These are phyloP conservation scores for Atlantisia rogersi DNA, from an alignment of 2,113 vertebrate species.

Conservation along the genomic window DNA sequence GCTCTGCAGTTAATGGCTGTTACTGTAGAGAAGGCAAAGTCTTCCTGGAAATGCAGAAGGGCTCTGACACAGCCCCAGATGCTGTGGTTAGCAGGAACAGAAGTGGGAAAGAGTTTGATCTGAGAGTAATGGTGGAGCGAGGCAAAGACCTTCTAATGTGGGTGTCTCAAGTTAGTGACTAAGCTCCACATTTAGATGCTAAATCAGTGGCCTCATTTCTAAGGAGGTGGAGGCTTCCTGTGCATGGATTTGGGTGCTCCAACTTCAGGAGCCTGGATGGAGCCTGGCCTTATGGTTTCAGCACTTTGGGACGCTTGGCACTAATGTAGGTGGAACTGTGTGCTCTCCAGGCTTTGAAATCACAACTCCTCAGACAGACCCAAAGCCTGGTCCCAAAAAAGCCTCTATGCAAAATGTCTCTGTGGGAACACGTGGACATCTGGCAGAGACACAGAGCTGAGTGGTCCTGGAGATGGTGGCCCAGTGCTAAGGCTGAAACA, in stretches of 20 bases:
- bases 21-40: constrained; percentile 47
- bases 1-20: constrained; percentile 24
- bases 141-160: constrained; percentile 53
- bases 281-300: neutral
- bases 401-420: neutral
- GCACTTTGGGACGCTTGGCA: neutral
- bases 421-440: accelerated
- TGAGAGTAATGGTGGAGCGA: constrained; percentile 34
- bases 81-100: constrained; percentile 64
- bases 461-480: neutral
- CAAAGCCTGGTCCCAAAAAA: constrained; percentile 4
- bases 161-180: constrained; percentile 50
- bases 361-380: neutral
- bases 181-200: constrained; percentile 58
- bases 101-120: constrained; percentile 60
- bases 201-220: constrained; percentile 59
- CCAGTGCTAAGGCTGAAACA: neutral
- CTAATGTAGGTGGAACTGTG: neutral
- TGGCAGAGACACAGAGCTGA: neutral
- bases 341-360: neutral
- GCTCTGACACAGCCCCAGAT: constrained; percentile 64
- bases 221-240: constrained; percentile 57
- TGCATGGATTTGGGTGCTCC: neutral
- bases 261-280: neutral
- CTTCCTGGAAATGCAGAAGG: constrained; percentile 53